Conservation (phyloP, 2,888 invertebrate genomes). For the Erebia epiphron region DNA sequence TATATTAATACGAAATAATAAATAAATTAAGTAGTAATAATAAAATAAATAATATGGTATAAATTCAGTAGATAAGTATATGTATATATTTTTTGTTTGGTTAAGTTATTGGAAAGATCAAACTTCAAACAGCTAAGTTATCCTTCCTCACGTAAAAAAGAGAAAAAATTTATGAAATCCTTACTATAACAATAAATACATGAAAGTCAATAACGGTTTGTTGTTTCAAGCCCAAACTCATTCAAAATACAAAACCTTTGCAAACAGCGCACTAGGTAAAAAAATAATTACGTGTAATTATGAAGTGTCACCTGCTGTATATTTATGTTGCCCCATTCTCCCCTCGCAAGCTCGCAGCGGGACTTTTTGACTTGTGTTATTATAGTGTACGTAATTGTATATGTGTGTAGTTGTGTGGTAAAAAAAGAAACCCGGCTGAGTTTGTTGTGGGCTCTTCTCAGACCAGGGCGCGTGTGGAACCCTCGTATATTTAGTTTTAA, state of each 20-base stretch:
- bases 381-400: background rate
- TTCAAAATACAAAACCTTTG: conserved; percentile 38
- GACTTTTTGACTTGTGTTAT: conserved; percentile 25
- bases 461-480: too few relatives aligned
- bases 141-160: too few relatives aligned
- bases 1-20: too few relatives aligned
- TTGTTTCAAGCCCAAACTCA: conserved; percentile 25
- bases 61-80: too few relatives aligned
- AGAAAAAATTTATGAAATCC: background rate
- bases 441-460: too few relatives aligned
- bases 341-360: conserved; percentile 30
- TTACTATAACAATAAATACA: conserved; percentile 15
- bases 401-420: conserved; percentile 11
- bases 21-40: too few relatives aligned
- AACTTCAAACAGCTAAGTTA: too few relatives aligned
- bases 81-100: too few relatives aligned
- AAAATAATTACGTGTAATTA: conserved; percentile 42
- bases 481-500: too few relatives aligned
- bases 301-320: conserved; percentile 43
- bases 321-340: conserved; percentile 37
- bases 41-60: too few relatives aligned
- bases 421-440: too few relatives aligned
- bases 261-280: conserved; percentile 34
- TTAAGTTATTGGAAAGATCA: too few relatives aligned
- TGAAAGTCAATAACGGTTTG: conserved; percentile 25